These are phyloP conservation scores for Polydrusus tereticollis DNA, from an alignment of 2,888 invertebrate species.

Conservation along the genomic window DNA sequence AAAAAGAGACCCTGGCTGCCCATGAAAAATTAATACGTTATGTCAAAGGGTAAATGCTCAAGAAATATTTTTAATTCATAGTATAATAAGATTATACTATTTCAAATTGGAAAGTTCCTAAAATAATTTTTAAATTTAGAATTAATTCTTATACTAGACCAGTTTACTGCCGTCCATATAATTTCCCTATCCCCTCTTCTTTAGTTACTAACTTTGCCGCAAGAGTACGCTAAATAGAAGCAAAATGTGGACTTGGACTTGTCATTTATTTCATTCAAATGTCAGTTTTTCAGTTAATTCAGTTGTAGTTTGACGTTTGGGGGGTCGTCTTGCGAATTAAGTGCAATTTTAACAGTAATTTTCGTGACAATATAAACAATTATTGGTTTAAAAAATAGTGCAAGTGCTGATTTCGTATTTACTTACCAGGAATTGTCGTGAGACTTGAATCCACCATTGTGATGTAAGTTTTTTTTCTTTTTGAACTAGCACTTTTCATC, in stretches of 20 bases:
- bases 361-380: conserved; percentile 8
- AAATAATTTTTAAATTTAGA: no score
- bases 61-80: no score
- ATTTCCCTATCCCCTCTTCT: no score
- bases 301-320: conserved; percentile 42
- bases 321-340: conserved; percentile 25
- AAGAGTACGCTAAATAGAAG: conserved; percentile 16
- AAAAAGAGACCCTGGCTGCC: no score
- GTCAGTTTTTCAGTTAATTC: conserved; percentile 6
- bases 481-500: neutral
- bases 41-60: no score
- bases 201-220: neutral
- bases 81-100: no score
- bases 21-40: no score
- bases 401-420: neutral
- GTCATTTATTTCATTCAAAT: neutral
- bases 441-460: neutral
- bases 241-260: no score
- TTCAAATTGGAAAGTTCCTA: no score
- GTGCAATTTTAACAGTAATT: conserved; percentile 10
- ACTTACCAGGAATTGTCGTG: neutral
- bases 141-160: neutral
- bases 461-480: conserved; percentile 13
- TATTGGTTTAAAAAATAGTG: neutral
- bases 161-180: conserved; percentile 2